Base-by-base conservation (phyloP, 1,140 invertebrate genomes). In the Heliconius eleuchia region DNA sequence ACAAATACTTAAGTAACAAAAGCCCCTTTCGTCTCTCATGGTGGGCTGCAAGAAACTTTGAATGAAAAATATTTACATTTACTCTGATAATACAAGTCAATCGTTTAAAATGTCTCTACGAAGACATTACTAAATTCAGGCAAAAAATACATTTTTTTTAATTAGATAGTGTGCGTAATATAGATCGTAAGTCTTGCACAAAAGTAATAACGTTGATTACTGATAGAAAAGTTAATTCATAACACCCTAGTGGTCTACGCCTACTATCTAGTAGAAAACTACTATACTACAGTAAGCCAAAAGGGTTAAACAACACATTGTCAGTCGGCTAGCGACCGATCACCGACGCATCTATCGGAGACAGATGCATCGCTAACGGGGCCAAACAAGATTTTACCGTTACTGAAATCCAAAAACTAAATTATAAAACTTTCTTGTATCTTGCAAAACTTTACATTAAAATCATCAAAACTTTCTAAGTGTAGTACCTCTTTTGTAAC, bases 401-500 rank as follows among this genome's bases (percentile, higher is more conserved):
- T 94, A 94, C 93, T 93, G 88, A 90, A 93, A 93, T 94, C 84
- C 92, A 93, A 93, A 91, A 93, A 93, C 93, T 93, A 94, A 94
- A 94, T 93, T 89, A 92, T 93, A 94, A 93, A 94, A 94, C 87
- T 93, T 83, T 93, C 85, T 92, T 83, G 86, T 92, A 92, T 93
- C 91, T 94, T 94, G 93, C 93, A 94, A 93, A 93, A 94, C 87
- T 93, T 94, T 94, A 93, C 91, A 93, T 91, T 92, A 90, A 93
- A 93, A 94, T 94, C 93, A 92, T 94, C 89, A 92, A 92, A 92
- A 95, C 87, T 93, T 91, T 94, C 93, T 94, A 94, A 94, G 92
- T 93, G 93, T 91, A 91, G 89, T 96, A 98, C 98, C 97, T 98
- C 97, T 97, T 97, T 96, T 95, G 97, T 98, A 95, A 97, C 96